Base-by-base conservation (phyloP, 2,113 vertebrate species). In the Oceanodroma tethys region DNA sequence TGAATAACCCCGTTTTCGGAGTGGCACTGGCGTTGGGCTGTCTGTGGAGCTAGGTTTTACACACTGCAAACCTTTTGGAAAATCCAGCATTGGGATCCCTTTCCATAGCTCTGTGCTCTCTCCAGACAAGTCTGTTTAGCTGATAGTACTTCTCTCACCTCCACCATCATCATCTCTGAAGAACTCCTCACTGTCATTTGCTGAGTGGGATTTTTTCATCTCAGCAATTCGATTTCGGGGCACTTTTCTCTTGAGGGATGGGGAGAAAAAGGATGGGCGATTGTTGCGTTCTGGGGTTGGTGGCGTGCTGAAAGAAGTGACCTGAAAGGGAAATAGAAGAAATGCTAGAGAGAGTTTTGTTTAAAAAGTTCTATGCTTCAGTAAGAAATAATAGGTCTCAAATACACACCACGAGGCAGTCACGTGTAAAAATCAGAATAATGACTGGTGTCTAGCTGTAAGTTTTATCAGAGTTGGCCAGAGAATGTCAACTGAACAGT, bases 191-290 rank as follows among this genome's bases (percentile, higher is more conserved):
- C 99, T 99, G 98, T 99, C 99, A 0, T 99, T 99, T 91, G 99
- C 99, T 0, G 99, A 99, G 95, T 99, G 99, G 1, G 99, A 99
- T 94, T 99, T 99, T 97, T 99, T 99, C 99, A 99, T 99, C 97
- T 99, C 99, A 0, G 99, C 98, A 7, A 98, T 99, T 34, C 98
- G 97, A 97, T 98, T 99, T 43, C 99, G 98, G 8, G 99, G 99
- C 62, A 99, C 98, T 97, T 99, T 99, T 30, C 99, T 98, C 62
- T 99, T 99, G 56, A 99, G 99, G 30, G 99, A 99, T 0, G 99
- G 99, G 6, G 99, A 99, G 97, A 99, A 99, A 98, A 99, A 99
- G 45, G 99, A 98, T 0, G 99, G 99, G 18, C 99, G 99, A 97
- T 98, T 98, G 98, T 98, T 99, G 78, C 99, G 98, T 95, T 99